A percentile compares a stretch with the other conserved stretches of the same genome.
phyloP scores from a whole-genome alignment of 2,888 invertebrate species.

The Adelphocoris suturalis region DNA sequence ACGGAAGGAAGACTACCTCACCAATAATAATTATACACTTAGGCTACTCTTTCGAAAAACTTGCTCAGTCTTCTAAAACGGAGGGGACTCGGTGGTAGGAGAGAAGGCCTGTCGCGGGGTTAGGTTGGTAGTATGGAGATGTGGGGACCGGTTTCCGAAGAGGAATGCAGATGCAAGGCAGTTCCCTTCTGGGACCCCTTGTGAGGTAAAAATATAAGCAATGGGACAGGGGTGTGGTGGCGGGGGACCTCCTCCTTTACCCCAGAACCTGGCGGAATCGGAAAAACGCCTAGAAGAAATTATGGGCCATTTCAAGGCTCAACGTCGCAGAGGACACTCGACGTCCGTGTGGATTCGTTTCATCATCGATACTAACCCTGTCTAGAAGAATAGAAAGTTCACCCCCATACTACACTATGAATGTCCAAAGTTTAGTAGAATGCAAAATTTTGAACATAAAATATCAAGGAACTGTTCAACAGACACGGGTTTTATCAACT shows the following conservation, averaged over 20 bases:
- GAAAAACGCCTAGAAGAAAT: constrained; percentile 18
- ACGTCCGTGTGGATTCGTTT: no score
- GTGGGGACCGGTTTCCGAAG: constrained; percentile 63
- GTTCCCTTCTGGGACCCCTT: constrained; percentile 62
- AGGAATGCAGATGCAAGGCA: constrained; percentile 68
- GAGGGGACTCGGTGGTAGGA: neutral
- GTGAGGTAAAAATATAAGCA: constrained; percentile 55
- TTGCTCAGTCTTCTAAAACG: constrained; percentile 1
- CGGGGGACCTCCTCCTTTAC: neutral
- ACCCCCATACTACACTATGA: no score
- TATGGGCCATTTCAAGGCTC: neutral
- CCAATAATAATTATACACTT: constrained; percentile 39
- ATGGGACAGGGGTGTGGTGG: neutral
- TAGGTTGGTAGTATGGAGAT: constrained; percentile 65
- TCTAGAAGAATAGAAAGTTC: no score
- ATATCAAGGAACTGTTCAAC: no score
- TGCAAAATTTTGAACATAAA: no score
- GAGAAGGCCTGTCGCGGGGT: constrained; percentile 36
- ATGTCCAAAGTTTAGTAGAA: no score
- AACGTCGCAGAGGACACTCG: no score
- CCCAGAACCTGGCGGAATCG: constrained; percentile 12
- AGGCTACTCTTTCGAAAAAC: constrained; percentile 39
- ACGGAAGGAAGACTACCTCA: constrained; percentile 39
- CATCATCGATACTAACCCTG: no score
- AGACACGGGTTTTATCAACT: no score